phyloP scores from a whole-genome alignment of 2,888 invertebrate species.

The Baronia brevicornis region DNA sequence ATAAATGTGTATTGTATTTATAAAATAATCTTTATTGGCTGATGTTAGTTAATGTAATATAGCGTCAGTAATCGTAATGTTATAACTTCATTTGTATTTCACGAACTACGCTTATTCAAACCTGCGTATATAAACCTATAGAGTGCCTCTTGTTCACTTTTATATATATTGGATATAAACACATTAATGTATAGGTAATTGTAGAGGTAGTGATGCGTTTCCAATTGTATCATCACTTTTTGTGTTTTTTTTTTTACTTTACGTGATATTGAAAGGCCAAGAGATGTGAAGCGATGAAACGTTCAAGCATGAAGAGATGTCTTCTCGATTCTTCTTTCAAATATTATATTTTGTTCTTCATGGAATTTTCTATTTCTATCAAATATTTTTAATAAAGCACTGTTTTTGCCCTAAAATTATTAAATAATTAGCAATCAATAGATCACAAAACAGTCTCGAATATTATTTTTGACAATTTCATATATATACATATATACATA shows the following conservation, averaged over 20 bases:
- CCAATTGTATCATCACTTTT: constrained; percentile 49
- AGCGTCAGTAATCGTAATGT: constrained; percentile 36
- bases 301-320: constrained; percentile 10
- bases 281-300: constrained; percentile 47
- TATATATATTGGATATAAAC: constrained; percentile 73
- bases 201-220: constrained; percentile 42
- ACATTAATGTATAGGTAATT: constrained; percentile 53
- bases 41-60: constrained; percentile 37
- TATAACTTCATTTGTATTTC: constrained; percentile 56
- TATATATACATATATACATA: no score
- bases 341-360: no score
- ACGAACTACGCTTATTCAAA: constrained; percentile 69
- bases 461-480: no score
- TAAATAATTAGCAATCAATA: no score
- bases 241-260: constrained; percentile 35
- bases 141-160: constrained; percentile 77
- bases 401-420: no score
- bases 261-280: constrained; percentile 35
- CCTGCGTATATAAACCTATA: constrained; percentile 73
- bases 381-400: no score
- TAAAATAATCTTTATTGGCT: constrained; percentile 32
- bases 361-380: no score
- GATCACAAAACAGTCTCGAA: no score
- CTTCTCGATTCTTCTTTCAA: neutral
- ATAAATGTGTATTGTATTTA: constrained; percentile 27